phyloP scores from a whole-genome alignment of 2,797 vertebrate species.

The Bradypus variegatus region DNA sequence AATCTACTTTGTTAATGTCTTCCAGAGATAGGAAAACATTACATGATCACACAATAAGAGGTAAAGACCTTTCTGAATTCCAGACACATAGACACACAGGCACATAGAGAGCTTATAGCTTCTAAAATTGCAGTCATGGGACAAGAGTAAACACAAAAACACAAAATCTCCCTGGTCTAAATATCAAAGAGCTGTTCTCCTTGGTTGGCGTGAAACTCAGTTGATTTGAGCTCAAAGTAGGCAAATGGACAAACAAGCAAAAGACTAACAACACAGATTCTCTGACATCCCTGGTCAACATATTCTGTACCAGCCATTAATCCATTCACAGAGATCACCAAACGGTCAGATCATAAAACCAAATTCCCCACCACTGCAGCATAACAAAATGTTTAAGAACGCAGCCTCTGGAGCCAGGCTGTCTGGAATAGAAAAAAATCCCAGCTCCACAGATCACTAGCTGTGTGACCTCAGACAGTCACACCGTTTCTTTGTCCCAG shows the following conservation, averaged over 20 bases:
- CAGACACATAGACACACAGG: background rate
- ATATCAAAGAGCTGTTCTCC: background rate
- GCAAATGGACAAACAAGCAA: background rate
- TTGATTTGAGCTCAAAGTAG: conserved; percentile 31
- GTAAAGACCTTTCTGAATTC: background rate
- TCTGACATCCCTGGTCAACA: conserved; percentile 3
- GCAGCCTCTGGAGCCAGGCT: no score
- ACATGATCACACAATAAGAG: background rate
- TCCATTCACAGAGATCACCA: background rate
- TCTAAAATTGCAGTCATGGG: background rate
- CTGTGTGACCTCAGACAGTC: no score
- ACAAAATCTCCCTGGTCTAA: background rate
- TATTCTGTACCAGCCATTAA: background rate
- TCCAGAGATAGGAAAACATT: background rate
- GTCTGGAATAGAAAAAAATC: no score
- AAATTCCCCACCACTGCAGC: background rate
- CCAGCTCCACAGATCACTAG: no score
- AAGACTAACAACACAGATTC: background rate
- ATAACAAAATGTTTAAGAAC: no score
- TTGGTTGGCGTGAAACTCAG: background rate
- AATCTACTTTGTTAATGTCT: background rate
- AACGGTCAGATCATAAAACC: background rate
- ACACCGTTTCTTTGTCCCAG: no score
- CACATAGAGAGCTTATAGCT: background rate
- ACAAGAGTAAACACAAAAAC: background rate